A percentile compares a stretch with the other conserved stretches of the same genome.
phyloP scores from a whole-genome alignment of 2,888 invertebrate species.

The Lobophora halterata region DNA sequence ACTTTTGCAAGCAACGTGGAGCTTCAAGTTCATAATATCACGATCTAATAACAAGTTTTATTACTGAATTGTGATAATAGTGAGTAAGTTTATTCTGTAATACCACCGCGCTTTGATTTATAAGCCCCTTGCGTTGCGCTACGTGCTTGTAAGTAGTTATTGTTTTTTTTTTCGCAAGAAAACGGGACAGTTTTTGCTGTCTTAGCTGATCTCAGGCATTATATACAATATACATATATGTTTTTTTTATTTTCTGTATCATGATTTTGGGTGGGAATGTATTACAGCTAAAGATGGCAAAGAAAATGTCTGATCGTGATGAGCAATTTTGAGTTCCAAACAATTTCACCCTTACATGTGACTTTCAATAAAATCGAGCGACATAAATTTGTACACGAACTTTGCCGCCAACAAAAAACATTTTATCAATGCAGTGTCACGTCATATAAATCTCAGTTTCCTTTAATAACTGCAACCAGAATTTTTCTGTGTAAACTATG shows the following conservation, averaged over 20 bases:
- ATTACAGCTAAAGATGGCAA: too few relatives aligned
- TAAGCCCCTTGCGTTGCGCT: slow-evolving; percentile 62
- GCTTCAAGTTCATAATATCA: too few relatives aligned
- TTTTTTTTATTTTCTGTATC: too few relatives aligned
- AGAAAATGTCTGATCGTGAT: too few relatives aligned
- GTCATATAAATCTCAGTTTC: slow-evolving; percentile 31
- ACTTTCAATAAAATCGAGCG: slow-evolving; percentile 51
- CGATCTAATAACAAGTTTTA: too few relatives aligned
- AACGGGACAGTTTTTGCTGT: too few relatives aligned
- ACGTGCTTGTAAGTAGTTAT: slow-evolving; percentile 46
- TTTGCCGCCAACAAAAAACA: slow-evolving; percentile 40
- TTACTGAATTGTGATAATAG: too few relatives aligned
- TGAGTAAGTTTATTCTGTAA: slow-evolving; percentile 63
- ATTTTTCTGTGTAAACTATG: too few relatives aligned
- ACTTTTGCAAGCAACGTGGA: too few relatives aligned
- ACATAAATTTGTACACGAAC: slow-evolving; percentile 45
- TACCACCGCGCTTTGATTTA: slow-evolving; percentile 76
- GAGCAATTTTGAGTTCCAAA: slow-evolving; percentile 36
- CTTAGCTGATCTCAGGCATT: too few relatives aligned
- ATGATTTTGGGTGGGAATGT: too few relatives aligned
- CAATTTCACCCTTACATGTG: slow-evolving; percentile 35
- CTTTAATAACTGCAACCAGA: slow-evolving; percentile 22
- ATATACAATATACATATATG: too few relatives aligned
- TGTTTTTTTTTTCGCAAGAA: slow-evolving; percentile 76
- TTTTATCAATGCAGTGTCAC: slow-evolving; percentile 38